Evolutionary conservation across 2,113 vertebrate species (phyloP).

Genomic region (Barbus barbus): DNA sequence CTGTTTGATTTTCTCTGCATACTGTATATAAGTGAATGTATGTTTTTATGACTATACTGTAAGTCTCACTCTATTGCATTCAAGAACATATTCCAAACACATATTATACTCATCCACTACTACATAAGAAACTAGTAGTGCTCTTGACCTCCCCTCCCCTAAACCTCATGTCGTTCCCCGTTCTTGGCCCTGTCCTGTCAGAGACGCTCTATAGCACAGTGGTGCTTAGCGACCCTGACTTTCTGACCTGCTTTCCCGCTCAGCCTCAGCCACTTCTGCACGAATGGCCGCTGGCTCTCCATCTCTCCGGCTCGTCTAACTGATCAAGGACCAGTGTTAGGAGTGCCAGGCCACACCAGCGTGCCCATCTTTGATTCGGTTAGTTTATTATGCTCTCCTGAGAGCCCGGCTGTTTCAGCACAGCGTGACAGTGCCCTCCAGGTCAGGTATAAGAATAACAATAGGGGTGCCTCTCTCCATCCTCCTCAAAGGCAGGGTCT

Average conservation of each 20-base stretch:
- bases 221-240: conserved; percentile 74
- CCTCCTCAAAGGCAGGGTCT: conserved; percentile 55
- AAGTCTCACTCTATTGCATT: no score
- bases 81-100: background rate
- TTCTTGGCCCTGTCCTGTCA: conserved; percentile 69
- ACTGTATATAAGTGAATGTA: background rate
- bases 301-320: conserved; percentile 66
- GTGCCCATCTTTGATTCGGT: conserved; percentile 69
- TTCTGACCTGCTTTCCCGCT: conserved; percentile 71
- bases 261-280: conserved; percentile 53
- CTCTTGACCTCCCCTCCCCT: background rate
- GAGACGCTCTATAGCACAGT: conserved; percentile 70
- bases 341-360: conserved; percentile 60
- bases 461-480: conserved; percentile 60
- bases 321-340: conserved; percentile 69
- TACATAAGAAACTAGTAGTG: background rate
- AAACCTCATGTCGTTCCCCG: conserved; percentile 18
- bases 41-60: background rate
- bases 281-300: conserved; percentile 74
- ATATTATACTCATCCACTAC: background rate
- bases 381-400: conserved; percentile 65
- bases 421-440: conserved; percentile 67
- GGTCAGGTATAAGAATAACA: conserved; percentile 67
- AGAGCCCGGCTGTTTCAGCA: conserved; percentile 57
- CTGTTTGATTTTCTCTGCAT: conserved; percentile 5